Conservation (phyloP, 2,888 invertebrate genomes). For the Sceliomorpha sp. region DNA sequence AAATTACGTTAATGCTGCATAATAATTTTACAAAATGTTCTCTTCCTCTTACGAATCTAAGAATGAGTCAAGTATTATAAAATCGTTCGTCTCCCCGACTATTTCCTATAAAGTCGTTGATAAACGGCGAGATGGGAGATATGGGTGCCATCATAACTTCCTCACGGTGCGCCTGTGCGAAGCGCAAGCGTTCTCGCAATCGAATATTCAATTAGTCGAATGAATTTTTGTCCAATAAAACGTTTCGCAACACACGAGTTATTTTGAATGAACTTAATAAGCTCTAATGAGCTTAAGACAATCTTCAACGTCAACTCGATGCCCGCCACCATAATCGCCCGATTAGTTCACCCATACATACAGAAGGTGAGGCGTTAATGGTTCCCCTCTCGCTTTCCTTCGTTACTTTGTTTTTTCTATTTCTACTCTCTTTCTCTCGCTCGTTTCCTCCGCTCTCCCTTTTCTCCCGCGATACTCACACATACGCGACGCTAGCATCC, state of each 20-base stretch:
- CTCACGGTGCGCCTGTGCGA: conserved; percentile 5
- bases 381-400: conserved; percentile 28
- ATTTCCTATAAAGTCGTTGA: conserved; percentile 7
- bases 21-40: too few relatives aligned
- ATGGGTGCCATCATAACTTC: conserved; percentile 20
- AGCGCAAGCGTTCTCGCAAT: conserved; percentile 1
- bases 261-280: conserved; percentile 23
- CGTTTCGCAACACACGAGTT: conserved; percentile 11
- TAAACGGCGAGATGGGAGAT: conserved; percentile 1
- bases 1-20: too few relatives aligned
- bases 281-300: conserved; percentile 40
- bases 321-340: conserved; percentile 24
- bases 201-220: conserved; percentile 27
- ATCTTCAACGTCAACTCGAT: conserved; percentile 16
- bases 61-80: too few relatives aligned
- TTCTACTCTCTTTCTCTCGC: conserved; percentile 9
- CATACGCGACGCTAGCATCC: conserved; percentile 13
- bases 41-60: too few relatives aligned
- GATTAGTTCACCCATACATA: conserved; percentile 22
- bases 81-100: neutral
- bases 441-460: conserved; percentile 19
- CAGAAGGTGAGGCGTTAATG: conserved; percentile 41
- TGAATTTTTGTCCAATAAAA: conserved; percentile 9
- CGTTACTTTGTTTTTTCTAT: too few relatives aligned
- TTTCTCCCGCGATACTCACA: conserved; percentile 3